Evolutionary conservation across 2,113 vertebrate species (phyloP).

Genomic region (Cebidichthys violaceus): DNA sequence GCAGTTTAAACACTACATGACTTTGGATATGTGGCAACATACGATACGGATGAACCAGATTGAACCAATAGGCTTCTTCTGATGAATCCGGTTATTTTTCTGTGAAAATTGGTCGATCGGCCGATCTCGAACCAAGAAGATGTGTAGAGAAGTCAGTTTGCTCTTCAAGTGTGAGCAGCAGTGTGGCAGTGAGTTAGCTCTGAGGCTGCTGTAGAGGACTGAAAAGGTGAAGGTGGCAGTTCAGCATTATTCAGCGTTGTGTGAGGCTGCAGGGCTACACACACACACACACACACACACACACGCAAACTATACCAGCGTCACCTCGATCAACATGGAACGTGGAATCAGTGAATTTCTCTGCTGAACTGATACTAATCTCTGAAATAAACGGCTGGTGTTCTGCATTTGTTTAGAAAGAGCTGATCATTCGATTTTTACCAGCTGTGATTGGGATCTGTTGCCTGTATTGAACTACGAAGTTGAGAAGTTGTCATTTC

Average conservation of each 20-base stretch:
- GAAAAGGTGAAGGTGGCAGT: too few species aligned
- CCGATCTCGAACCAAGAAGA: neutral
- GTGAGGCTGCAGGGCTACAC: too few species aligned
- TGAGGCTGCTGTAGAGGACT: neutral
- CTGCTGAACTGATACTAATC: neutral
- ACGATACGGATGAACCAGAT: neutral
- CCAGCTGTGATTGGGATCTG: neutral
- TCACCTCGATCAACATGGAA: too few species aligned
- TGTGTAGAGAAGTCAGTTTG: neutral
- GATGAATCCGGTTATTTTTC: neutral
- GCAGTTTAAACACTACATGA: neutral
- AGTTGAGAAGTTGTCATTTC: neutral
- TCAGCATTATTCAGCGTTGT: too few species aligned
- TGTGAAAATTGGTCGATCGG: neutral
- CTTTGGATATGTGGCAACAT: neutral
- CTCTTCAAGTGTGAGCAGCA: neutral
- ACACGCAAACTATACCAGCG: too few species aligned
- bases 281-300: too few species aligned
- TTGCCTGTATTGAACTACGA: neutral
- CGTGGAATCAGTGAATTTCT: too few species aligned
- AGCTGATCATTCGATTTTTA: neutral
- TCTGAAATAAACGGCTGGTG: too few species aligned
- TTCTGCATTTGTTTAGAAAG: neutral
- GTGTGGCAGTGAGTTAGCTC: neutral
- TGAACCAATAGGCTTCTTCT: neutral